Percentiles rank a stretch among this genome's conserved stretches.
These are phyloP conservation scores for Cecropterus lyciades DNA, from an alignment of 1,140 invertebrate genomes.

Conservation along the genomic window DNA sequence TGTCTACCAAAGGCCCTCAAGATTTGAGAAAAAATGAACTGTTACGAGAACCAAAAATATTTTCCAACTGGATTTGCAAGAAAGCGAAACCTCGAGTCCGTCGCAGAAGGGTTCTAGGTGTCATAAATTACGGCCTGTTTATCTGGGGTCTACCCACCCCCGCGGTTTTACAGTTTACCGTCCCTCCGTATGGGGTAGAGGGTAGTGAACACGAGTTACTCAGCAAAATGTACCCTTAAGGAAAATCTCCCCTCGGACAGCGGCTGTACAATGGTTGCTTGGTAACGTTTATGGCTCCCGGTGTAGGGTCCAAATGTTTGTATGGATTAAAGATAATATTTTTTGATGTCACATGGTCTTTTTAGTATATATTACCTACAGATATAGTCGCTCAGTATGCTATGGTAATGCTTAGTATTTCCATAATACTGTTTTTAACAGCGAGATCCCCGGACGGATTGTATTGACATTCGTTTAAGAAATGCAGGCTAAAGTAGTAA, in stretches of 20 bases:
- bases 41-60: constrained; percentile 3
- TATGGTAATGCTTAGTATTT: too few relatives aligned
- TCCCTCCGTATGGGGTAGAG: constrained; percentile 59
- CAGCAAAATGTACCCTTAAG: constrained; percentile 57
- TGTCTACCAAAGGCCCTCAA: too few relatives aligned
- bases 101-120: constrained; percentile 67
- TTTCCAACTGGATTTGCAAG: not conserved
- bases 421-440: too few relatives aligned
- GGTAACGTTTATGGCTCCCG: constrained; percentile 35
- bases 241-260: constrained; percentile 35
- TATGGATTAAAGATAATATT: not conserved
- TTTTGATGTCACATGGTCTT: too few relatives aligned
- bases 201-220: constrained; percentile 64
- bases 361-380: too few relatives aligned
- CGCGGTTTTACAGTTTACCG: constrained; percentile 77
- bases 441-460: too few relatives aligned
- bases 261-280: constrained; percentile 47
- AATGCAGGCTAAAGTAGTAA: too few relatives aligned
- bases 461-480: too few relatives aligned
- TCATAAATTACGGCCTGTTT: constrained; percentile 77
- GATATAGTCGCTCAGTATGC: too few relatives aligned
- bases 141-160: constrained; percentile 53
- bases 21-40: not conserved
- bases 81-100: constrained; percentile 48
- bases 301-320: constrained; percentile 4